These are phyloP conservation scores for Scaptomyza hsui DNA, from an alignment of 1,140 invertebrate genomes.

Conservation along the genomic window DNA sequence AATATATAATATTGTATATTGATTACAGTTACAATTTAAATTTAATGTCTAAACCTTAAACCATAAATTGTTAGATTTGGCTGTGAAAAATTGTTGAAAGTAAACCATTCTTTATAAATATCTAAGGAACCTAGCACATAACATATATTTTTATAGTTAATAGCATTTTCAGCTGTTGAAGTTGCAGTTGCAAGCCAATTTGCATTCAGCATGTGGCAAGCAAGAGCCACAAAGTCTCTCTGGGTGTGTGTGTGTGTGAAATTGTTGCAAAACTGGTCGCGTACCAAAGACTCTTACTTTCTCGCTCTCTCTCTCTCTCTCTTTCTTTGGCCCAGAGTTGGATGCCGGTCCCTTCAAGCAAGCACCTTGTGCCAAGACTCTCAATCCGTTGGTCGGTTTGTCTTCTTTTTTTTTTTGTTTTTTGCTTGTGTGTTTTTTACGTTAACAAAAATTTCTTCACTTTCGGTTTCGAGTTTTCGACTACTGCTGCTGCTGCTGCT, in stretches of 20 bases:
- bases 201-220: constrained; percentile 44
- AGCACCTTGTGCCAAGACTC: constrained; percentile 12
- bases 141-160: no score
- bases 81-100: no score
- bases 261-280: constrained; percentile 69
- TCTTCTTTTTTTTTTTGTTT: constrained; percentile 21
- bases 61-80: no score
- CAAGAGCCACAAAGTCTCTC: constrained; percentile 16
- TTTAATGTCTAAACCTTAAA: no score
- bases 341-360: constrained; percentile 34
- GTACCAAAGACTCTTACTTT: constrained; percentile 16
- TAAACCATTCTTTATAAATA: no score
- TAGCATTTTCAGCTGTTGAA: neutral
- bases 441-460: constrained; percentile 69
- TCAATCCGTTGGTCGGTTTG: constrained; percentile 2
- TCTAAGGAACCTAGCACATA: neutral
- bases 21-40: no score
- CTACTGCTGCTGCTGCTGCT: constrained; percentile 27
- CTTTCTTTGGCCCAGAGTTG: constrained; percentile 7
- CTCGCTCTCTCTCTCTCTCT: constrained; percentile 13
- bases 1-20: no score
- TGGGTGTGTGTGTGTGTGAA: constrained; percentile 27
- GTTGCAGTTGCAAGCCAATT: constrained; percentile 15
- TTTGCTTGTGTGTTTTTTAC: constrained; percentile 28
- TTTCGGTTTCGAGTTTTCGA: constrained; percentile 60